phyloP scores from a whole-genome alignment of 2,797 vertebrate species.

The Remorina albescens region DNA sequence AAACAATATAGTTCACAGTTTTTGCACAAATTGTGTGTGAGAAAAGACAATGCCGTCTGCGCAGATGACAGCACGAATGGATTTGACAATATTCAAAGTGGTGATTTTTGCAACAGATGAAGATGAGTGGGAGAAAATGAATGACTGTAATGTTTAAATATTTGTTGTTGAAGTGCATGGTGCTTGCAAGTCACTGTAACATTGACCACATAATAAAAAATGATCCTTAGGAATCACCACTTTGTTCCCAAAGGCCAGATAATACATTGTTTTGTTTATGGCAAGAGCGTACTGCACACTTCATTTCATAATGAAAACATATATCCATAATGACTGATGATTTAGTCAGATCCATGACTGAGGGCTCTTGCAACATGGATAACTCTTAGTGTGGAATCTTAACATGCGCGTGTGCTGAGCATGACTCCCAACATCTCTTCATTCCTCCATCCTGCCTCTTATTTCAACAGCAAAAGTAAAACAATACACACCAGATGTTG shows the following conservation, averaged over 20 bases:
- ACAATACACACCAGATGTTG: slow-evolving; percentile 41
- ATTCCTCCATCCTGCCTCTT: background rate
- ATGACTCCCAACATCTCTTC: background rate
- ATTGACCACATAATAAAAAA: slow-evolving; percentile 5
- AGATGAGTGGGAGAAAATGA: slow-evolving; percentile 16
- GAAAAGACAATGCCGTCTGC: slow-evolving; percentile 48
- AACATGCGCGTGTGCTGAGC: slow-evolving; percentile 18
- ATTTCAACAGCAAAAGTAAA: slow-evolving; percentile 27
- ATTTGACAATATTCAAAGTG: slow-evolving; percentile 40
- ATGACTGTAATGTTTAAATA: slow-evolving; percentile 56
- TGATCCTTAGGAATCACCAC: slow-evolving; percentile 22
- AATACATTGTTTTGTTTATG: slow-evolving; percentile 61
- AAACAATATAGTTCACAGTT: slow-evolving; percentile 27
- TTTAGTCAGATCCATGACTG: slow-evolving; percentile 14
- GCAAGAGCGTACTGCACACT: slow-evolving; percentile 31
- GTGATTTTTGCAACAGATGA: slow-evolving; percentile 32
- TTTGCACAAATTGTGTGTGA: slow-evolving; percentile 23
- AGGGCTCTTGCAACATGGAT: slow-evolving; percentile 22
- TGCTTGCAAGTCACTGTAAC: slow-evolving; percentile 29
- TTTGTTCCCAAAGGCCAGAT: slow-evolving; percentile 57
- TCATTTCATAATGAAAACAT: slow-evolving; percentile 40
- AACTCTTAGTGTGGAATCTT: slow-evolving; percentile 20
- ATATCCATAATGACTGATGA: slow-evolving; percentile 11
- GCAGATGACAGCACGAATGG: slow-evolving; percentile 34
- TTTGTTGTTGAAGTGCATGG: slow-evolving; percentile 46